phyloP scores from a whole-genome alignment of 2,888 invertebrate genomes.

The Geophilus truncorum region DNA sequence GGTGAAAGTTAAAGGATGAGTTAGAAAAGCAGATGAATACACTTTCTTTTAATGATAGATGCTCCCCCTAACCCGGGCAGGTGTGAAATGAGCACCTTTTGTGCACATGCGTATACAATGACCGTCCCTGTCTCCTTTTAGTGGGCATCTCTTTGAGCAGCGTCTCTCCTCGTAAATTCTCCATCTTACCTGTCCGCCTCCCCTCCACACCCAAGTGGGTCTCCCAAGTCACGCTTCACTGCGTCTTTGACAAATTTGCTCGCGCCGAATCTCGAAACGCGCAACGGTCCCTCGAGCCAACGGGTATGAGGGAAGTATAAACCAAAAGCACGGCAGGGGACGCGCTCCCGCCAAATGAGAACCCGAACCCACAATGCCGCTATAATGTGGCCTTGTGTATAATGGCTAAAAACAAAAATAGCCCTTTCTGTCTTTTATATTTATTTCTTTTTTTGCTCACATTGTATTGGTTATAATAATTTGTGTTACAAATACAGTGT shows the following conservation, averaged over 20 bases:
- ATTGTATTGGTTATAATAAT: too few relatives aligned
- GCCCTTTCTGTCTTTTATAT: background rate
- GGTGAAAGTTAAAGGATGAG: background rate
- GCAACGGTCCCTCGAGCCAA: constrained; percentile 21
- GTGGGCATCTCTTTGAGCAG: constrained; percentile 15
- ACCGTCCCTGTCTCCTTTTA: constrained; percentile 27
- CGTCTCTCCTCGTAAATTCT: constrained; percentile 16
- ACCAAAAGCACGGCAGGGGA: constrained; percentile 7
- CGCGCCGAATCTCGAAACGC: constrained; percentile 27
- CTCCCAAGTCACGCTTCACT: constrained; percentile 27
- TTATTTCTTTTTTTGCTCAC: too few relatives aligned
- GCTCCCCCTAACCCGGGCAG: constrained; percentile 1
- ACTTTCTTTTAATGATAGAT: constrained; percentile 20
- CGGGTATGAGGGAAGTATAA: background rate
- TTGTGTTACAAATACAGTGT: background rate
- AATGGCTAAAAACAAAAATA: background rate
- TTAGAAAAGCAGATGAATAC: background rate
- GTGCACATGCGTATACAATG: constrained; percentile 22
- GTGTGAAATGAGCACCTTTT: constrained; percentile 27
- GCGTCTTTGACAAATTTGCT: constrained; percentile 27
- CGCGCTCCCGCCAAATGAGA: background rate
- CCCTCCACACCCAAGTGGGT: constrained; percentile 27
- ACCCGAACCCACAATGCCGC: background rate
- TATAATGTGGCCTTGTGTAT: background rate
- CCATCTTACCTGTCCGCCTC: constrained; percentile 27